Evolutionary conservation across 2,113 vertebrate genomes (phyloP).

Genomic region (Columba livia): DNA sequence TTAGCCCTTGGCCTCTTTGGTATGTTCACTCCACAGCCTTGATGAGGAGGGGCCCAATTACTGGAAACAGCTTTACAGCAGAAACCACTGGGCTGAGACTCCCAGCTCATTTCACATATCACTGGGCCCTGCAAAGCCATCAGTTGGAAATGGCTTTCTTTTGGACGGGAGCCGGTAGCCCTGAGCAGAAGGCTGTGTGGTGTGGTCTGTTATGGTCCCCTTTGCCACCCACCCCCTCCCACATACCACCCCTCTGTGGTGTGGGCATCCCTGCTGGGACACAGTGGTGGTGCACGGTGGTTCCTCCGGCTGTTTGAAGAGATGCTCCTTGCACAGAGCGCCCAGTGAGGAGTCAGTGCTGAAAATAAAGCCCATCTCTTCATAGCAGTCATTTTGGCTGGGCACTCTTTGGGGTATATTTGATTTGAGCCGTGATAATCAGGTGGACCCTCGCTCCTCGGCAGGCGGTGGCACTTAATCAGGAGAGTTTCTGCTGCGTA

Average conservation of each 20-base stretch:
- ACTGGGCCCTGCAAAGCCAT: neutral
- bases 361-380: neutral
- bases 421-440: neutral
- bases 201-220: neutral
- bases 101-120: neutral
- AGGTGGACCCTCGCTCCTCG: neutral
- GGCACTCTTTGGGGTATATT: neutral
- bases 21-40: neutral
- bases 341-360: neutral
- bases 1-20: neutral
- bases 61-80: neutral
- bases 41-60: neutral
- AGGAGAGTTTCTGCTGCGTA: neutral
- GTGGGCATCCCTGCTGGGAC: neutral
- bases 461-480: neutral
- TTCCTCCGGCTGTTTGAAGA: neutral
- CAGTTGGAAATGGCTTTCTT: neutral
- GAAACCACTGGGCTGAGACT: slow-evolving; percentile 9
- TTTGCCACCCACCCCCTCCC: neutral
- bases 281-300: fast-evolving
- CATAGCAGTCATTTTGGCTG: fast-evolving
- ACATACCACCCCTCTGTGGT: neutral
- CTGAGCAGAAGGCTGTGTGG: fast-evolving
- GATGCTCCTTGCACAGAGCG: fast-evolving
- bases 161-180: neutral